These are phyloP conservation scores for Dendrolimus houi DNA, from an alignment of 2,888 invertebrate species.

Conservation along the genomic window DNA sequence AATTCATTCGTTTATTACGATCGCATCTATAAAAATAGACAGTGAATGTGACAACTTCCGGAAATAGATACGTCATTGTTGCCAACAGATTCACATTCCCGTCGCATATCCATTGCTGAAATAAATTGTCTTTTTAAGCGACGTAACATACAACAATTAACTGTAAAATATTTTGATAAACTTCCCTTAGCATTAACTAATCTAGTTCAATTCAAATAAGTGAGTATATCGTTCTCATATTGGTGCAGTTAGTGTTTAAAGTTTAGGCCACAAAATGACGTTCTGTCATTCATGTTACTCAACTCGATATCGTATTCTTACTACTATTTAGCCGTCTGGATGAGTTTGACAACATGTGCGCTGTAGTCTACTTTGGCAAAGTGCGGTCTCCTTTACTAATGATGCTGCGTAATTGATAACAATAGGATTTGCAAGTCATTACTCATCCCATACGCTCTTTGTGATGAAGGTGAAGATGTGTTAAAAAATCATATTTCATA, in stretches of 20 bases:
- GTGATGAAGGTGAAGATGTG: slow-evolving; percentile 30
- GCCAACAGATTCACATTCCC: slow-evolving; percentile 65
- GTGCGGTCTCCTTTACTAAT: slow-evolving; percentile 24
- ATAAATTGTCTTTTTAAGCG: slow-evolving; percentile 57
- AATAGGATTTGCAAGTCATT: slow-evolving; percentile 58
- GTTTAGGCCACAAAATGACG: slow-evolving; percentile 58
- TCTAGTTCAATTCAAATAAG: slow-evolving; percentile 67
- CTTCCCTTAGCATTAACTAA: slow-evolving; percentile 61
- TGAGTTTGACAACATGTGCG: slow-evolving; percentile 25
- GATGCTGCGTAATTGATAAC: slow-evolving; percentile 41
- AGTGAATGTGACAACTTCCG: slow-evolving; percentile 53
- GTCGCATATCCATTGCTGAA: slow-evolving; percentile 44
- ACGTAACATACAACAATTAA: slow-evolving; percentile 60
- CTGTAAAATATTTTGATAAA: slow-evolving; percentile 68
- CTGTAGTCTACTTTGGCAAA: slow-evolving; percentile 17
- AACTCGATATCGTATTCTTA: slow-evolving; percentile 54
- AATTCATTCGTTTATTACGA: slow-evolving; percentile 8
- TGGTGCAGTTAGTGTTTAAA: slow-evolving; percentile 32
- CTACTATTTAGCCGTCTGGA: slow-evolving; percentile 35
- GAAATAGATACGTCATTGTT: slow-evolving; percentile 71
- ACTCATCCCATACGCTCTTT: slow-evolving; percentile 41
- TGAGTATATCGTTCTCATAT: slow-evolving; percentile 48
- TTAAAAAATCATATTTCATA: slow-evolving; percentile 34
- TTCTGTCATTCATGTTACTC: slow-evolving; percentile 66
- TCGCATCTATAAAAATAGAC: slow-evolving; percentile 15